Evolutionary conservation across 1,140 invertebrate species (phyloP).

Genomic region (Batillaria attramentaria): DNA sequence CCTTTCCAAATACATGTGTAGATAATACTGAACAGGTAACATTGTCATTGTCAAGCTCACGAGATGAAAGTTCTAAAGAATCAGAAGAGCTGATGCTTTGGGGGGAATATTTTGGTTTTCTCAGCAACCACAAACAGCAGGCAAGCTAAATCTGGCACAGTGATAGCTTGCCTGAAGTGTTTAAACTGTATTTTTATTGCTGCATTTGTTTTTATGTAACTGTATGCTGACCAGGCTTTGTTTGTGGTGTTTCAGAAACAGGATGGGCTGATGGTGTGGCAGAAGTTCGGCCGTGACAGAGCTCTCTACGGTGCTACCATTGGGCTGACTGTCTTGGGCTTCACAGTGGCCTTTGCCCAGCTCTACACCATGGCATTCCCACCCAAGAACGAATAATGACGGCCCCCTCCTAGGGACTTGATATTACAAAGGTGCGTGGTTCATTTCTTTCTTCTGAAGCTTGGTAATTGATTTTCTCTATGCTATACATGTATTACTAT

Average conservation of each 20-base stretch:
- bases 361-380: background rate
- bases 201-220: background rate
- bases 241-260: constrained; percentile 32
- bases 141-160: too few relatives aligned
- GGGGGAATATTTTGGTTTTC: background rate
- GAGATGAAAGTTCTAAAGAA: background rate
- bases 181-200: background rate
- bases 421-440: too few relatives aligned
- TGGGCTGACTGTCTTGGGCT: constrained; percentile 19
- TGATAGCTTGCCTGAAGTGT: background rate
- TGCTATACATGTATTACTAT: too few relatives aligned
- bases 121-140: too few relatives aligned
- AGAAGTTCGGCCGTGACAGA: constrained; percentile 37
- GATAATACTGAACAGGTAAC: too few relatives aligned
- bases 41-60: background rate
- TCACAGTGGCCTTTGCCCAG: background rate
- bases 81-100: background rate
- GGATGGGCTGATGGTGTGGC: constrained; percentile 43
- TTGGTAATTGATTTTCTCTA: too few relatives aligned
- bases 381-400: background rate
- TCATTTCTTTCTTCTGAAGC: too few relatives aligned
- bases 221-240: background rate
- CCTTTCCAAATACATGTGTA: too few relatives aligned
- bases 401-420: background rate
- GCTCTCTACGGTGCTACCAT: constrained; percentile 28